A percentile compares a stretch with the other conserved stretches of the same genome.
These are phyloP conservation scores for Drosophila carrolli DNA, from an alignment of 1,140 invertebrate species.

Conservation along the genomic window DNA sequence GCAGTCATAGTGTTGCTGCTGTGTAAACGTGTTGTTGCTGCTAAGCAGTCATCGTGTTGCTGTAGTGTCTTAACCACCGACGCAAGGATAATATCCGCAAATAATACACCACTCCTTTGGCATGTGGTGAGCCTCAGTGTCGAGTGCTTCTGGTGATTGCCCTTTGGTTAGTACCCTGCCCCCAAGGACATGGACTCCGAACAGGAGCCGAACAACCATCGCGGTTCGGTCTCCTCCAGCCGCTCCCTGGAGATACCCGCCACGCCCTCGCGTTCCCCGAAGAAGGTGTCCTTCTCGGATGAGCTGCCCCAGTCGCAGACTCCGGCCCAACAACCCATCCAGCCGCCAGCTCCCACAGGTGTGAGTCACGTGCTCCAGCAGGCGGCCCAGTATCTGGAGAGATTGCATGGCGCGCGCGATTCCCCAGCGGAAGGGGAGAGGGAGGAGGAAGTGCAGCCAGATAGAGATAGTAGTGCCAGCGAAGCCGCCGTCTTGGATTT, in stretches of 20 bases:
- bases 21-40: neutral
- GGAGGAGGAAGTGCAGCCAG: conserved; percentile 17
- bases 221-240: conserved; percentile 79
- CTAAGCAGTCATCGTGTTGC: neutral
- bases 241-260: conserved; percentile 75
- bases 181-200: conserved; percentile 50
- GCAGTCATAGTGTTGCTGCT: neutral
- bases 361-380: conserved; percentile 79
- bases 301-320: conserved; percentile 62
- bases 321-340: conserved; percentile 26
- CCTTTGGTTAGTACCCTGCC: neutral
- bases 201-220: conserved; percentile 64
- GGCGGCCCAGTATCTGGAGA: conserved; percentile 78
- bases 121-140: conserved; percentile 14
- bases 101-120: neutral
- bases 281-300: conserved; percentile 82
- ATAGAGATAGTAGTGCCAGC: conserved; percentile 1
- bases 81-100: neutral
- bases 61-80: neutral
- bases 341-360: conserved; percentile 36
- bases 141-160: conserved; percentile 5
- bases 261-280: conserved; percentile 79
- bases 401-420: conserved; percentile 72
- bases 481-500: conserved; percentile 53
- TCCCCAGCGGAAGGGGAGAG: conserved; percentile 11